These are phyloP conservation scores for Miltochrista miniata DNA, from an alignment of 2,888 invertebrate genomes.

Conservation along the genomic window DNA sequence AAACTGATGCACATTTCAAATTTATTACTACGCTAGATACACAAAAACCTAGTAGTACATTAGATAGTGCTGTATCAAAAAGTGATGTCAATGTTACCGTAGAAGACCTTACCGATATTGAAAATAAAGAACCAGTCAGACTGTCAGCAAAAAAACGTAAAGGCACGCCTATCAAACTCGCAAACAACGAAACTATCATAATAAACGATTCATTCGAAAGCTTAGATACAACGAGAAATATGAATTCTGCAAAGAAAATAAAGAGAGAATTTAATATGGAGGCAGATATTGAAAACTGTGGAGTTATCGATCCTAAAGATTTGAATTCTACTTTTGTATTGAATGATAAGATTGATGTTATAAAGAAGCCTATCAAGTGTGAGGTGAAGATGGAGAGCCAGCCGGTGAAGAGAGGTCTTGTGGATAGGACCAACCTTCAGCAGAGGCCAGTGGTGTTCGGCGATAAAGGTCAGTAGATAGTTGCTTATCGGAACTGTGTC, in stretches of 20 bases:
- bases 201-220: conserved; percentile 73
- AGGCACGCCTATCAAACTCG: conserved; percentile 68
- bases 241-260: conserved; percentile 68
- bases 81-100: conserved; percentile 45
- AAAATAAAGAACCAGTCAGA: conserved; percentile 53
- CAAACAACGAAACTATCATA: conserved; percentile 69
- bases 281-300: conserved; percentile 56
- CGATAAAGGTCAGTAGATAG: conserved; percentile 57
- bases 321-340: conserved; percentile 77
- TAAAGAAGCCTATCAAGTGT: conserved; percentile 46
- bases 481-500: not conserved
- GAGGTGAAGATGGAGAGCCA: conserved; percentile 41
- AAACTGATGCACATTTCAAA: conserved; percentile 58
- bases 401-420: conserved; percentile 55
- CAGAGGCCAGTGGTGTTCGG: conserved; percentile 55
- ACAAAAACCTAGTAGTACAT: conserved; percentile 52
- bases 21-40: conserved; percentile 62
- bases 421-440: conserved; percentile 67
- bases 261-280: conserved; percentile 51
- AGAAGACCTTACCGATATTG: conserved; percentile 62
- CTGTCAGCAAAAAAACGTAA: conserved; percentile 60
- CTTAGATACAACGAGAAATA: conserved; percentile 56
- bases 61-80: conserved; percentile 38
- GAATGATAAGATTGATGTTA: conserved; percentile 56
- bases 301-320: conserved; percentile 58